Evolutionary conservation across 2,113 vertebrate genomes (phyloP).

Genomic region (Buteo buteo): DNA sequence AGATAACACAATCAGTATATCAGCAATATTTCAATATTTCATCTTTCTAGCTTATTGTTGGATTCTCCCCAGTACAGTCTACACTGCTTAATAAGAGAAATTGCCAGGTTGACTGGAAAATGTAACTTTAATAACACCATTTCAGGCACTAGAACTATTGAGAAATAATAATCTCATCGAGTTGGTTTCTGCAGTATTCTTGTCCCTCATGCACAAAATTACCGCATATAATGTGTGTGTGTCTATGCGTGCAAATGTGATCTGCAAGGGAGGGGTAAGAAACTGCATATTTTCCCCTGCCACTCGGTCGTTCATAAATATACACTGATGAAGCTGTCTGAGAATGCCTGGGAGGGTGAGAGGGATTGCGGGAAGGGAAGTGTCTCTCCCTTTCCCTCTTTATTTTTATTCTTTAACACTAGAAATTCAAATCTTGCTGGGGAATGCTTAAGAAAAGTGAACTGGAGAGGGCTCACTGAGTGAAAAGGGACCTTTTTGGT

Average conservation of each 20-base stretch:
- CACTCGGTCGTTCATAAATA: neutral
- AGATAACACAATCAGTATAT: neutral
- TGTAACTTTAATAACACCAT: slow-evolving; percentile 30
- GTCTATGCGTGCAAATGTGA: neutral
- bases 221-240: neutral
- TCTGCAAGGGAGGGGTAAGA: neutral
- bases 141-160: neutral
- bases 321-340: neutral
- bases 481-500: neutral
- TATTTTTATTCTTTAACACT: neutral
- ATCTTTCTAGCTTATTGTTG: neutral
- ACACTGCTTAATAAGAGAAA: neutral
- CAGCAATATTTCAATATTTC: slow-evolving; percentile 35
- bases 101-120: slow-evolving; percentile 56
- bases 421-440: neutral
- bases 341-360: neutral
- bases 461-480: neutral
- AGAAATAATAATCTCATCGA: slow-evolving; percentile 19
- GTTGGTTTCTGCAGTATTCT: neutral
- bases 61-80: neutral
- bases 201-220: neutral
- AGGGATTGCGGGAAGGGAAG: neutral
- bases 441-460: neutral
- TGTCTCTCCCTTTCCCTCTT: neutral
- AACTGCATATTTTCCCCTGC: neutral